These are phyloP conservation scores for Maylandia zebra DNA, from an alignment of 2,113 vertebrate species.

Conservation along the genomic window DNA sequence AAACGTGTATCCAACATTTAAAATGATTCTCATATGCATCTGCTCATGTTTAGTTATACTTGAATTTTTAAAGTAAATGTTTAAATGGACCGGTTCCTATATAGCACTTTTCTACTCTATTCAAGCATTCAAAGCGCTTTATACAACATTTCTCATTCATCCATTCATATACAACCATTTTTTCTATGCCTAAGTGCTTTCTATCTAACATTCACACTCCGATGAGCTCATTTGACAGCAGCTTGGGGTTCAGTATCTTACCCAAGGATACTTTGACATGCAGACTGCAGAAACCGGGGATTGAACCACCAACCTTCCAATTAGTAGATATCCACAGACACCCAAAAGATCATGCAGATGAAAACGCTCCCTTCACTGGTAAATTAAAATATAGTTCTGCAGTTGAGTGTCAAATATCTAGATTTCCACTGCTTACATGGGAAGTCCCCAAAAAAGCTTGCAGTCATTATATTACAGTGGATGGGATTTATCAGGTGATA, in stretches of 20 bases:
- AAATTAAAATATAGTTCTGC: background rate
- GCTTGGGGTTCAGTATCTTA: background rate
- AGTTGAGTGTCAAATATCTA: background rate
- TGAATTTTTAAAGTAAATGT: background rate
- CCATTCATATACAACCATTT: background rate
- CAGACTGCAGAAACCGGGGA: background rate
- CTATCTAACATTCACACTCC: background rate
- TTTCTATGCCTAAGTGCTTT: background rate
- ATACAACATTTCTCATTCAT: background rate
- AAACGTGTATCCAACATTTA: background rate
- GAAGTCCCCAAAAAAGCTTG: background rate
- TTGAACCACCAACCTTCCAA: background rate
- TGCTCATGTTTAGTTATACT: background rate
- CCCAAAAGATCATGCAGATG: fast-evolving
- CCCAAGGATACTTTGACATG: background rate
- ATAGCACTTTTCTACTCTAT: background rate
- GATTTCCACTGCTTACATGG: fast-evolving
- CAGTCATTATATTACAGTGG: fast-evolving
- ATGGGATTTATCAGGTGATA: background rate
- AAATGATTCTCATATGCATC: background rate
- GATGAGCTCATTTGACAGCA: background rate
- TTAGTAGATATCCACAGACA: background rate
- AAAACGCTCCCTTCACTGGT: background rate
- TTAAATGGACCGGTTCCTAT: background rate
- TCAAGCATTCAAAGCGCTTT: background rate